These are phyloP conservation scores for Osedax frankpressi DNA, from an alignment of 2,888 invertebrate genomes.

Conservation along the genomic window DNA sequence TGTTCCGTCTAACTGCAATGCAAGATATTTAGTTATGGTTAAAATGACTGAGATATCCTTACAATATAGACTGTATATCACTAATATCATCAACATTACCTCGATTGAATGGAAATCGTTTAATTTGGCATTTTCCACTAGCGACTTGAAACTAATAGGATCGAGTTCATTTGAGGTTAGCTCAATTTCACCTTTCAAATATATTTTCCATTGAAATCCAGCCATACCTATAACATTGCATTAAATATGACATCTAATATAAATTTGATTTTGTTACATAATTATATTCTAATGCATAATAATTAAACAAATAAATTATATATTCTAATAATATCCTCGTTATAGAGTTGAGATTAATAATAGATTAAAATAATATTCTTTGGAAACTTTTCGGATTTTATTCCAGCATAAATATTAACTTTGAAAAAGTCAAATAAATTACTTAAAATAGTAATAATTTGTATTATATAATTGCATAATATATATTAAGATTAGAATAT, in stretches of 20 bases:
- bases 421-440: background rate
- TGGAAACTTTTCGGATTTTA: background rate
- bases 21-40: too few species aligned
- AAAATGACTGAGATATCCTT: too few species aligned
- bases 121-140: background rate
- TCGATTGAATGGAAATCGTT: constrained; percentile 7
- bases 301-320: background rate
- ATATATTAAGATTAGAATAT: background rate
- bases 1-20: too few species aligned
- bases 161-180: constrained; percentile 18
- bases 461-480: background rate
- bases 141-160: background rate
- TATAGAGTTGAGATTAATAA: background rate
- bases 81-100: too few species aligned
- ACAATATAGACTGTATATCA: too few species aligned
- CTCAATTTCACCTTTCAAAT: constrained; percentile 1
- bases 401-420: background rate
- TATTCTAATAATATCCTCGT: background rate
- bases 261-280: too few species aligned
- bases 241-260: too few species aligned
- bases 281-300: background rate
- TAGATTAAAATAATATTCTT: background rate
- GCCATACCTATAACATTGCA: constrained; percentile 12
- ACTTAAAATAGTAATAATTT: too few species aligned
- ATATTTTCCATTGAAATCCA: constrained; percentile 19